Evolutionary conservation across 1,140 invertebrate species (phyloP), one percentile per base, ranked within the genome.

Genomic region (Cherax quadricarinatus): DNA sequence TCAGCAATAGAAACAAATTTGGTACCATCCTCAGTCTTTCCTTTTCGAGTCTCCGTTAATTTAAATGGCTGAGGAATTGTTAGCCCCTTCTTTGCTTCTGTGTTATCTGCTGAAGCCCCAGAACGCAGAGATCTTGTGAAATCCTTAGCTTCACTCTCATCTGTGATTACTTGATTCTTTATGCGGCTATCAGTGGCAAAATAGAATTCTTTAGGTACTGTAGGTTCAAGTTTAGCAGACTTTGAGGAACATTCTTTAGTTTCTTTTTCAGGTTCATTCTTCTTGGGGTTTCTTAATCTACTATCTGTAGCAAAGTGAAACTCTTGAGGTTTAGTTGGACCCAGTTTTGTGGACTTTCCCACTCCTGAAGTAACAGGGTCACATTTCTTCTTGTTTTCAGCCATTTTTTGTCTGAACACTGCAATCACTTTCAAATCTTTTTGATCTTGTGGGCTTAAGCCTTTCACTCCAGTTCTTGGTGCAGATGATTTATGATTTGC

Each of bases 51-150:
- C 24, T 91, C 90, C 1, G 91, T 89, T n/a, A 94, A 81, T 51
- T 94, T 90, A 87, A 94, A 94, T 10, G 93, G 93, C 81, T 93
- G 92, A 2, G 89, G 87, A 41, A 91, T 90, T n/a, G 93, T 94
- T 75, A 81, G 88, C 5, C 90, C 86, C 30, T 57, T 81, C 49
- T 57, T 0, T 70, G 73, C 24, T 21, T 88, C 79, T 7, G 24
- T 88, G 86, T 86, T 41, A 75, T 16, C n/a, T 30, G 70, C 9
- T 30, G 70, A 6, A 30, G 70, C 30, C 6, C 21, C 21, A 9
- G 70, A 75, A 21, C 70, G 70, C 21, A 75, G 24, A 30, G 70
- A 75, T 75, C 24, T 75, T 75, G 70, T 75, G n/a, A 75, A 75
- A 30, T 75, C 70, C 7, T 30, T n/a, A 24, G 70, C 12, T 75